Evolutionary conservation across 2,113 vertebrate genomes (phyloP), one percentile per base, ranked within the genome.

Genomic region (Holacanthus passer): DNA sequence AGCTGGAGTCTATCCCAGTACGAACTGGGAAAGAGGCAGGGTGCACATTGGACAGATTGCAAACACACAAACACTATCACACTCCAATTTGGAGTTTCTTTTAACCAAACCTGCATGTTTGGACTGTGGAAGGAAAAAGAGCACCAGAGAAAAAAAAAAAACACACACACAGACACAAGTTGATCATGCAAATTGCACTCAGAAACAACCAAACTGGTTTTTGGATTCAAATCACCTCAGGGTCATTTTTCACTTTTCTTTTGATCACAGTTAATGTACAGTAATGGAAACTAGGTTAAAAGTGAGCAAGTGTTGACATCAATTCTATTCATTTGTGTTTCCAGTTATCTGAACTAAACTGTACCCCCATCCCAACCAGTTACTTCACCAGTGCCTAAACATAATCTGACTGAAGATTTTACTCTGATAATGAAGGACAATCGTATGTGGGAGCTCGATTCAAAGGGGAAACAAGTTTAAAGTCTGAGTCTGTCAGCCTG

Each of bases 121-220:
- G 10, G 14, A 8, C 31, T 37, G 22, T 37, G 3, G 17, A 5
- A 31, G 24, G 20, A 47, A 17, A 43, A 29, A 14, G 3, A 45
- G 11, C 9, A 45, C 14, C 12, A 45, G 16, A 2, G 16, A 12
- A 14, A 3, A 45, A 7, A 45, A 14, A 45, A 12, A 45, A 12
- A 45, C 13, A 45, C 43, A 45, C 39, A 45, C 43, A 45, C 39
- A 45, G 13, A 45, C 13, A 43, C 11, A 43, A 1, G 4, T 24
- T 41, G 7, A 59, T 32, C 39, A 82, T 76, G 65, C 37, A 82
- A 71, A 71, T 24, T 56, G 16, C 14, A 37, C 29, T 67, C 60
- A 19, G 9, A 77, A 73, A 73, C 64, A 62, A 59, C 12, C 8
- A 56, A 60, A 58, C 7, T 45, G 45, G 22, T 37, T 27, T 59